Conservation (phyloP, 2,888 invertebrate species). For the Folsomia manolachei region DNA sequence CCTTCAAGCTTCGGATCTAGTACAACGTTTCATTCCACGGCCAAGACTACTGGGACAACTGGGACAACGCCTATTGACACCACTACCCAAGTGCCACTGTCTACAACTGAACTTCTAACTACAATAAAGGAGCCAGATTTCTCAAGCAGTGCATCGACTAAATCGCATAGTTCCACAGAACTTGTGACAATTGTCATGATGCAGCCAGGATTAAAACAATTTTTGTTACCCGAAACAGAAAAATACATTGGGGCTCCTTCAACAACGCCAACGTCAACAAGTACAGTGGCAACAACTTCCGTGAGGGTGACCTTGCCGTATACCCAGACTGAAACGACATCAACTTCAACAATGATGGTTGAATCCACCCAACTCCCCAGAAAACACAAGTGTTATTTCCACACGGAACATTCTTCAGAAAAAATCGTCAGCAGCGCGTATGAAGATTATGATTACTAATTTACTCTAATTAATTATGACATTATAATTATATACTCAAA, state of each 20-base stretch:
- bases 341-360: no score
- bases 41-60: no score
- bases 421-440: constrained; percentile 3
- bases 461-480: not conserved
- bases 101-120: no score
- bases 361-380: not conserved
- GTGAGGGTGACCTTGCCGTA: not conserved
- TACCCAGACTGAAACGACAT: not conserved
- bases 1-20: not conserved
- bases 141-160: no score
- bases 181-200: not conserved
- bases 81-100: no score
- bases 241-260: not conserved
- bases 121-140: no score
- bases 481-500: not conserved
- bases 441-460: constrained; percentile 20
- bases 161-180: not conserved
- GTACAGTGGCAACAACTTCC: not conserved
- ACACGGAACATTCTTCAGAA: not conserved
- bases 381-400: not conserved
- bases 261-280: not conserved
- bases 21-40: no score
- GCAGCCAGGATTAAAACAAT: not conserved
- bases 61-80: no score
- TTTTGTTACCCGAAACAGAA: not conserved